Conservation (phyloP, 2,888 invertebrate species). For the Rhabditophanes sp. region DNA sequence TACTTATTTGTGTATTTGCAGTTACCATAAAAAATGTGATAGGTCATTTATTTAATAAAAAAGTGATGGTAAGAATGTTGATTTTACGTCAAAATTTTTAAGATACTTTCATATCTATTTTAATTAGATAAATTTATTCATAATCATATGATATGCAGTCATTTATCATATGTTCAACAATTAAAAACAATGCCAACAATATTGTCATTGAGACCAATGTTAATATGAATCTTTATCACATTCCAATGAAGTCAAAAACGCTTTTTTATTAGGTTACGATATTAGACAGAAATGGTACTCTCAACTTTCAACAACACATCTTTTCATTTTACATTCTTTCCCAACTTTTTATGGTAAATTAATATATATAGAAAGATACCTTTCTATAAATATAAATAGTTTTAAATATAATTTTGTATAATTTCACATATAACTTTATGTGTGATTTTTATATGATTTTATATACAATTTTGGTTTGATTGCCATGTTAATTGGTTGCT, state of each 20-base stretch:
- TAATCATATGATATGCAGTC: background rate
- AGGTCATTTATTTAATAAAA: background rate
- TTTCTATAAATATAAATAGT: background rate
- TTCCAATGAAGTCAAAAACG: too few relatives aligned
- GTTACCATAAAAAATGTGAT: slow-evolving; percentile 1
- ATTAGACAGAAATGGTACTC: slow-evolving; percentile 1
- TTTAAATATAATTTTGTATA: background rate
- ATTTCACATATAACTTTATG: background rate
- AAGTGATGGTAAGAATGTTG: background rate
- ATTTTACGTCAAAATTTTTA: background rate
- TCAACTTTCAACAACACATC: background rate
- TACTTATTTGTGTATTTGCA: background rate
- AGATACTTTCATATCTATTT: background rate
- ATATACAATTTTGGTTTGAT: too few relatives aligned
- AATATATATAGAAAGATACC: background rate
- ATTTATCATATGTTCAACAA: background rate
- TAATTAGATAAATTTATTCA: background rate
- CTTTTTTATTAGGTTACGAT: background rate
- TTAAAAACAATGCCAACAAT: background rate
- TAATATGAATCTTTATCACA: too few relatives aligned
- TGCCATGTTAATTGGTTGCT: too few relatives aligned
- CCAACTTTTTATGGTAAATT: slow-evolving; percentile 1
- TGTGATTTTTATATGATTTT: too few relatives aligned
- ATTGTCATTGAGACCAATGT: too few relatives aligned
- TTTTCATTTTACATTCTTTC: slow-evolving; percentile 1